Evolutionary conservation across 2,113 vertebrate genomes (phyloP), one percentile per base, ranked within the genome.

Genomic region (Lepus timidus): DNA sequence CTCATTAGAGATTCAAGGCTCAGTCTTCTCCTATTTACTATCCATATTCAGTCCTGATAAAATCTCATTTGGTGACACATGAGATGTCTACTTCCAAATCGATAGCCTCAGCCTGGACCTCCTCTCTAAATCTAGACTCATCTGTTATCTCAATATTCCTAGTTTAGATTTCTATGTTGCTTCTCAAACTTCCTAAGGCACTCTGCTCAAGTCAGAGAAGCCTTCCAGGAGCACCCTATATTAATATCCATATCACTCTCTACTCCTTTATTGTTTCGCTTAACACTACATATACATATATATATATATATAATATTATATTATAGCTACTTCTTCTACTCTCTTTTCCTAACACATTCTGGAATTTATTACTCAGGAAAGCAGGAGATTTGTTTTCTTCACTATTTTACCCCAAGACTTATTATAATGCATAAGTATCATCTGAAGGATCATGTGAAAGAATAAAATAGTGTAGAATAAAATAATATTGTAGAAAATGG

Each of bases 361-460:
- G 20, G 70, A 92, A 51, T 88, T 17, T 27, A 76, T 27, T 52
- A 64, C 62, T 31, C 74, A 70, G 39, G 52, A 82, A 82, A 76
- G 23, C 39, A 33, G 51, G n/a, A 33, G 0, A 76, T 71, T 78
- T 51, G 51, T 92, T 64, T 88, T 71, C 71, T 88, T 83, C 31
- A 62, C 27, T 70, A 31, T 71, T 83, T 82, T 33, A 88, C 62
- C 55, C 19, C 1, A 39, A 81, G 17, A 6, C 29, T 78, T 70
- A 70, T 92, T 88, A n/a, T 14, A 88, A 62, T 84, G 52, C 85
- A 11, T 90, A 76, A 82, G 70, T 76, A 87, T 74, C 74, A 81
- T 95, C 19, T 75, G 49, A 85, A 81, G 25, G 36, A 80, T 31
- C 33, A 81, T 79, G 20, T 67, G 31, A 74, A 83, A 74, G 44